phyloP scores from a whole-genome alignment of 2,888 invertebrate genomes.

The Drosophila niveifrons region DNA sequence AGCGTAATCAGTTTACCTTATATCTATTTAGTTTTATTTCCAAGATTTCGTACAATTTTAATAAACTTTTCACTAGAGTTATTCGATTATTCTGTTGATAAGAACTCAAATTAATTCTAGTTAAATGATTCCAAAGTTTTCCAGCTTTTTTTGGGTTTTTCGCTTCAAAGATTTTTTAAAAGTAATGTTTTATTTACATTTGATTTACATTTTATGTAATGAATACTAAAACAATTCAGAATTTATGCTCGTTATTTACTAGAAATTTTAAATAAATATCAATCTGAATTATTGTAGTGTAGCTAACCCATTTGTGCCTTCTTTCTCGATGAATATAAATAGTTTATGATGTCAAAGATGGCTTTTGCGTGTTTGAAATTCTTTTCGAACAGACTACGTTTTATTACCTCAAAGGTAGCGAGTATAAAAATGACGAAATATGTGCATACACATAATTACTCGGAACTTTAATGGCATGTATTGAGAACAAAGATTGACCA shows the following conservation, averaged over 20 bases:
- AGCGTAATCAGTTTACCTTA: neutral
- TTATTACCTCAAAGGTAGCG: neutral
- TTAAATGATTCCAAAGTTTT: too few species aligned
- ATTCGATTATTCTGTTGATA: too few species aligned
- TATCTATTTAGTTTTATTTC: neutral
- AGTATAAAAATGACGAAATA: neutral
- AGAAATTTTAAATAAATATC: too few species aligned
- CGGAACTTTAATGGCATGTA: neutral
- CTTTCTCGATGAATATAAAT: neutral
- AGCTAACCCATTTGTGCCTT: too few species aligned
- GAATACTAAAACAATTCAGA: too few species aligned
- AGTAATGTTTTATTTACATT: too few species aligned
- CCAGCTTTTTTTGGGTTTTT: too few species aligned
- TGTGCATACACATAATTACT: neutral
- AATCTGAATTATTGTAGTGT: too few species aligned
- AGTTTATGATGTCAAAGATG: neutral
- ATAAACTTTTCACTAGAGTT: neutral
- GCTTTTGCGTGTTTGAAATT: neutral
- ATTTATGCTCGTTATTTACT: too few species aligned
- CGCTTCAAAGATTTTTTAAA: too few species aligned
- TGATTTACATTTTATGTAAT: too few species aligned
- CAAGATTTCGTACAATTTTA: neutral
- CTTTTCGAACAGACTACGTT: neutral
- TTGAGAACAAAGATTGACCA: neutral
- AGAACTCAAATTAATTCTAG: too few species aligned